These are phyloP conservation scores for Rhinolophus sinicus DNA, from an alignment of 2,113 vertebrate genomes.

Conservation along the genomic window DNA sequence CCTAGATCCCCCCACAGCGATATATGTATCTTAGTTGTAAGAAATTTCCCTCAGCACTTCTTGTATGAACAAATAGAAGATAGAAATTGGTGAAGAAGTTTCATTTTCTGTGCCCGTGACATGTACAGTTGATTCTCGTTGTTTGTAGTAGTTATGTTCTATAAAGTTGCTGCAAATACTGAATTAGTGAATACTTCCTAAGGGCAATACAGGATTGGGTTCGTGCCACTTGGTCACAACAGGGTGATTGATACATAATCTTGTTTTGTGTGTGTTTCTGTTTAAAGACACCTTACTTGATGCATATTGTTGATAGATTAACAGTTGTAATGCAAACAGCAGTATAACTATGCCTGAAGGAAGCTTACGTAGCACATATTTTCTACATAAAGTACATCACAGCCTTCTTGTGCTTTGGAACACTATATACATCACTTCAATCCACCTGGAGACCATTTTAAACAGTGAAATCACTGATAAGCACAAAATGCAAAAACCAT, in stretches of 20 bases:
- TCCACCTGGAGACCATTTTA: background rate
- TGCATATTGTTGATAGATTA: background rate
- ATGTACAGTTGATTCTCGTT: background rate
- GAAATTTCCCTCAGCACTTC: background rate
- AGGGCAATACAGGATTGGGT: background rate
- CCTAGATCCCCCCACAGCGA: background rate
- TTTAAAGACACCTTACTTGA: background rate
- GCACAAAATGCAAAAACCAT: background rate
- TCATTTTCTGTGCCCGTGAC: background rate
- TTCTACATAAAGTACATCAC: background rate
- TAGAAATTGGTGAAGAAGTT: background rate
- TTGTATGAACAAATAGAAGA: conserved; percentile 25
- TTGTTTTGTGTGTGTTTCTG: background rate
- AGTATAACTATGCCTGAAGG: background rate
- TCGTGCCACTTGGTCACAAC: background rate
- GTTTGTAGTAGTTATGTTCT: background rate
- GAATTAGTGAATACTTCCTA: background rate
- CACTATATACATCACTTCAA: background rate
- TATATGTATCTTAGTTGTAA: conserved; percentile 6
- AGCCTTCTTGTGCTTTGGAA: background rate
- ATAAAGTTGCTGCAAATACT: background rate
- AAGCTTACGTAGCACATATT: background rate
- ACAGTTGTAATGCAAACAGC: background rate
- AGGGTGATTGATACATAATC: background rate
- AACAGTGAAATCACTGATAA: background rate